Evolutionary conservation across 2,113 vertebrate genomes (phyloP), one percentile per base, ranked within the genome.

Genomic region (Crotalus horridus): DNA sequence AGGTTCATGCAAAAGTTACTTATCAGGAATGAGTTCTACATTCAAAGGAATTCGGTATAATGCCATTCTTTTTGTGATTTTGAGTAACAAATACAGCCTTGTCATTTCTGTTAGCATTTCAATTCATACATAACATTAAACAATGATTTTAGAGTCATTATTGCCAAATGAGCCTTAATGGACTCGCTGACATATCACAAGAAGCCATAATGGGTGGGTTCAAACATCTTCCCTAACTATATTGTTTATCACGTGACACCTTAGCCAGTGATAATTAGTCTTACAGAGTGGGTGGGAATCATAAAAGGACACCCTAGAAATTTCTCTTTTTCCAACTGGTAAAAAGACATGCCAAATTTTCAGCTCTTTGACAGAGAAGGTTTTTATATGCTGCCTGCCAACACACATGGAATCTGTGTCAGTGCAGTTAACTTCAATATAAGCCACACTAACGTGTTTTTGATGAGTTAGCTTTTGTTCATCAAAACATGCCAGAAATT

Each of bases 401-500:
- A 51, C n/a, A 46, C 43, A 51, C 2, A 48, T 61, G 46, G 43
- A 87, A 87, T 53, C 29, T 61, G 91, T 43, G n/a, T 87, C 55
- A 91, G 43, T 87, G 85, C 90, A 81, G 48, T 86, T 91, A 54
- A 8, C 54, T 81, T 85, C 13, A 94, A 33, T 55, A 91, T 26
- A 0, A 92, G 54, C 90, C 1, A 88, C 88, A 91, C 1, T 53
- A 55, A 88, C 23, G 33, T 1, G 0, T 92, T 90, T 89, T 39
- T 87, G 55, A 51, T 91, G 55, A 56, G 24, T 1, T 46, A 74
- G 26, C 81, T 64, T 86, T 87, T 89, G 23, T 59, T 58, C 17
- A 17, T 93, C 64, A 56, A 0, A 94, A 90, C 55, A 92, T 61
- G 59, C 51, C 39, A 87, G 69, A 95, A 29, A 24, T 94, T 1